Conservation (phyloP, 37 sponge, comb jelly and placozoan genomes). For the Geodia barretti region DNA sequence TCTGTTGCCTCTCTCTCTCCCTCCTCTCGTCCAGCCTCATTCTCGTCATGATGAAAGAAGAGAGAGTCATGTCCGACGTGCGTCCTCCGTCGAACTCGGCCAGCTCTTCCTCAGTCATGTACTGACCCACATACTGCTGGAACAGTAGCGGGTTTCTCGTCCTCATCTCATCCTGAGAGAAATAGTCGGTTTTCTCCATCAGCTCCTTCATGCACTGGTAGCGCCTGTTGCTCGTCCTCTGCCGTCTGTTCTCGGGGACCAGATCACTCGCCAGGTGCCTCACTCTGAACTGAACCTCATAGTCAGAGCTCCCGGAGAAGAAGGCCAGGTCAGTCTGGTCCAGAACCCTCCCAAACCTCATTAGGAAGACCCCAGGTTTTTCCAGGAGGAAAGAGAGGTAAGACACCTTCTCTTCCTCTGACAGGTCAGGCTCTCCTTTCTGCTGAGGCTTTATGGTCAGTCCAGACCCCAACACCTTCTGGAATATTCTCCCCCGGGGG, state of each 20-base stretch:
- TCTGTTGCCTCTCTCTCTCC: slow-evolving; percentile 26
- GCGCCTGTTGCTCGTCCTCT: slow-evolving; percentile 60
- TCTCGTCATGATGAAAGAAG: slow-evolving; percentile 45
- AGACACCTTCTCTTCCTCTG: slow-evolving; percentile 47
- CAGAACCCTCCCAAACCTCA: slow-evolving; percentile 67
- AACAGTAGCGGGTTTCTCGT: slow-evolving; percentile 67
- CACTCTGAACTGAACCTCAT: slow-evolving; percentile 54
- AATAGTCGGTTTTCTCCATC: slow-evolving; percentile 62
- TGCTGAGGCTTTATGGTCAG: slow-evolving; percentile 77
- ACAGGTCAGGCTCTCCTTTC: slow-evolving; percentile 79
- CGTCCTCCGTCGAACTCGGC: neutral
- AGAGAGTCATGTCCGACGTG: slow-evolving; percentile 45
- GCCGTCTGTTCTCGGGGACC: slow-evolving; percentile 1
- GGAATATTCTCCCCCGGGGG: slow-evolving; percentile 25
- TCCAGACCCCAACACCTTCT: slow-evolving; percentile 40
- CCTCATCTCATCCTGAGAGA: slow-evolving; percentile 75
- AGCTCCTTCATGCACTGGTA: slow-evolving; percentile 57
- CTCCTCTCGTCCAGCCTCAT: slow-evolving; percentile 27
- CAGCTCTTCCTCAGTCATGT: slow-evolving; percentile 73
- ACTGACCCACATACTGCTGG: slow-evolving; percentile 87
- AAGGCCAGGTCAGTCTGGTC: slow-evolving; percentile 49
- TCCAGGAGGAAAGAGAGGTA: slow-evolving; percentile 29
- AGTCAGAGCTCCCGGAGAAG: slow-evolving; percentile 45
- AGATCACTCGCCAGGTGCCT: slow-evolving; percentile 33
- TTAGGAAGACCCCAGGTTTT: slow-evolving; percentile 63